Evolutionary conservation across 2,888 invertebrate genomes (phyloP), one percentile per base, ranked within the genome.

Genomic region (Orthosia gothica): DNA sequence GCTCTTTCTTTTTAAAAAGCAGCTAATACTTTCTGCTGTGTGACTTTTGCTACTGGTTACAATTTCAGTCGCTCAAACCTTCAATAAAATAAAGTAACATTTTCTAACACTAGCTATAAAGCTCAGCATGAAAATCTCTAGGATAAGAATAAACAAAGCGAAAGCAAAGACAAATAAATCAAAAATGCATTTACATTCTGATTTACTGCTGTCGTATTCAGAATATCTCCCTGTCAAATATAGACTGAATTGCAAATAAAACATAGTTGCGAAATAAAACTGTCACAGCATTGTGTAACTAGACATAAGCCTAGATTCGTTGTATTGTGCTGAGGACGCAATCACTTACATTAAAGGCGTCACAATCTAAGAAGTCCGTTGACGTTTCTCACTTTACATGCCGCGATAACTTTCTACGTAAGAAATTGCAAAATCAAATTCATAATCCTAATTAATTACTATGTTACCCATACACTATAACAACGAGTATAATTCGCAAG

Each of bases 171-270:
- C 61, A 65, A 65, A 55, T 52, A 57, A 79, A 67, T 72, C 62
- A 72, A 45, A 78, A 79, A 65, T 79, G 64, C 68, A 79, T 73
- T 74, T 40, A 59, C 26, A 62, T 69, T 79, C 55, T 32, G 64
- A 78, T 79, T 79, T 73, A 68, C 72, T 20, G 49, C 66, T 23
- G 49, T 64, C 50, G 18, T 68, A 64, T 67, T 61, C 45, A 3
- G 58, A 79, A 79, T 74, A 61, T 58, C 13, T 58, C 45, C 45
- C 15, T 20, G 9, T 32, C 20, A 40, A 66, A 66, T 61, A 13
- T 50, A 52, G 0, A 57, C 66, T 18, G 15, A 26, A 18, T n/a
- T 32, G 5, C 16, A 23, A 65, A 55, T 2, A 63, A 52, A 72
- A 45, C 11, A 54, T 45, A 18, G 7, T 1, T 32, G 63, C 3